Conservation (phyloP, 2,888 invertebrate species). For the Lottia gigantea region DNA sequence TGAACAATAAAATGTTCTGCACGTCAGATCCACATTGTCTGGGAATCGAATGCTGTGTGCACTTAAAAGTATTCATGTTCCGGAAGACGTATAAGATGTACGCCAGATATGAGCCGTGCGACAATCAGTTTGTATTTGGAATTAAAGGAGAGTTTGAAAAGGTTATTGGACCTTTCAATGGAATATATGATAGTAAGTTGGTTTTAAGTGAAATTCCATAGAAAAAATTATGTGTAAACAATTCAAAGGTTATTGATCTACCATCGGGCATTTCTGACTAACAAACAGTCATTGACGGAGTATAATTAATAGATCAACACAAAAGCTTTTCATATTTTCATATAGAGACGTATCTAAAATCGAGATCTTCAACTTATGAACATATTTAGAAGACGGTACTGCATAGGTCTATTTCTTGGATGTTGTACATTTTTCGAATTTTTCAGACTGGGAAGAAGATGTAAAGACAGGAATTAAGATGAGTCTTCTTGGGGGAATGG, state of each 20-base stretch:
- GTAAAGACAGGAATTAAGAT: slow-evolving; percentile 35
- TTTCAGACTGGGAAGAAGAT: slow-evolving; percentile 38
- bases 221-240: too few species aligned
- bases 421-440: neutral
- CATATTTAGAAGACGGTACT: too few species aligned
- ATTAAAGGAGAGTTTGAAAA: slow-evolving; percentile 31
- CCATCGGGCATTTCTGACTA: too few species aligned
- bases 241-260: too few species aligned
- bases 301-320: too few species aligned
- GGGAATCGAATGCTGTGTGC: slow-evolving; percentile 51
- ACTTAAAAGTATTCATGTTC: slow-evolving; percentile 45
- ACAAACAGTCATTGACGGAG: too few species aligned
- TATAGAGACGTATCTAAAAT: too few species aligned
- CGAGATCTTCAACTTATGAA: too few species aligned
- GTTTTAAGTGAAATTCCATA: too few species aligned
- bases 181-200: slow-evolving; percentile 25
- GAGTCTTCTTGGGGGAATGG: slow-evolving; percentile 38
- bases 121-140: slow-evolving; percentile 37
- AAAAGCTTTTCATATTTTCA: too few species aligned
- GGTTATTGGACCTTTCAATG: slow-evolving; percentile 22
- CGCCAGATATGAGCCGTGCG: slow-evolving; percentile 43
- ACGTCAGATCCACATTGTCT: slow-evolving; percentile 46
- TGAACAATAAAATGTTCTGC: slow-evolving; percentile 41
- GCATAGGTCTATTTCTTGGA: too few species aligned
- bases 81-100: slow-evolving; percentile 45